These are phyloP conservation scores for Cynoglossus semilaevis DNA, from an alignment of 2,113 vertebrate species.

Conservation along the genomic window DNA sequence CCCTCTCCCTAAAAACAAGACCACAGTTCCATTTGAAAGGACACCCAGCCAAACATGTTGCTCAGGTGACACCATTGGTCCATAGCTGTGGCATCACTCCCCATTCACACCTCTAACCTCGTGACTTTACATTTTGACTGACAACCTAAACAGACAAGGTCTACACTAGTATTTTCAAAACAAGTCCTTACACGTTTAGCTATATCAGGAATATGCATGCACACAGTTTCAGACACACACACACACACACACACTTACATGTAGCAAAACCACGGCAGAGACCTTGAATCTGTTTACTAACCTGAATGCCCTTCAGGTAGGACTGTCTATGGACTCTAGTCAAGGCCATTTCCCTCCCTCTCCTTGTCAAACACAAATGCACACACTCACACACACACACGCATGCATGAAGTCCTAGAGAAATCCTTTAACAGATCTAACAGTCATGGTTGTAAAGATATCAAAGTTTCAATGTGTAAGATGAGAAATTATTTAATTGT, in stretches of 20 bases:
- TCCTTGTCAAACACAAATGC: background rate
- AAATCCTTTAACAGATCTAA: background rate
- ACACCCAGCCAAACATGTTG: too few species aligned
- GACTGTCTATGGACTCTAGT: slow-evolving; percentile 72
- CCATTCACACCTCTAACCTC: too few species aligned
- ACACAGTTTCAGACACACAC: background rate
- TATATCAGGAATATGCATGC: background rate
- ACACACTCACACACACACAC: slow-evolving; percentile 12
- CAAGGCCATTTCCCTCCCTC: slow-evolving; percentile 67
- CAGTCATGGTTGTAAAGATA: background rate
- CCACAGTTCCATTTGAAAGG: too few species aligned
- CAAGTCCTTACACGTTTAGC: background rate
- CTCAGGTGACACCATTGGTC: too few species aligned
- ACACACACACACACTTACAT: background rate
- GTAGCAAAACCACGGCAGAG: slow-evolving; percentile 15
- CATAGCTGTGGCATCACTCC: too few species aligned
- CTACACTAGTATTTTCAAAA: too few species aligned
- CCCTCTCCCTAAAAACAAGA: too few species aligned
- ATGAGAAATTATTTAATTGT: too few species aligned
- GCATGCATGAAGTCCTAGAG: background rate
- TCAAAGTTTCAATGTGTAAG: too few species aligned
- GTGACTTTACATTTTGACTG: too few species aligned
- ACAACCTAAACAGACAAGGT: too few species aligned
- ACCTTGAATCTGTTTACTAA: slow-evolving; percentile 77
- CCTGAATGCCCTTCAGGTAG: slow-evolving; percentile 48